Evolutionary conservation across 2,888 invertebrate species (phyloP).

Genomic region (Cephus rjabovi): DNA sequence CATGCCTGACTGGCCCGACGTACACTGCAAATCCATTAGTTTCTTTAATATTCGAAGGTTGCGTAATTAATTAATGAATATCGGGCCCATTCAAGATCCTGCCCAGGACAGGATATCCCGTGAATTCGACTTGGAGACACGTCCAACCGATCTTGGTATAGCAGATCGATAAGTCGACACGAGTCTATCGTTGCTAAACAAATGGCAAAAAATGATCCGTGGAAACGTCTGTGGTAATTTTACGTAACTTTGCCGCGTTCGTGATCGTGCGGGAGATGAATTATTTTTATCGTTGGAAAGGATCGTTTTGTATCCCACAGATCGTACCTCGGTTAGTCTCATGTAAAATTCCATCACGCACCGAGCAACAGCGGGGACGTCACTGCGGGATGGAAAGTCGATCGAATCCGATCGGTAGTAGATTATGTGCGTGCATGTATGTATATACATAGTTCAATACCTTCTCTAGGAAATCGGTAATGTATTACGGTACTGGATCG

Average conservation of each 20-base stretch:
- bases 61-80: constrained; percentile 8
- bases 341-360: background rate
- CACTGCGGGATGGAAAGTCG: background rate
- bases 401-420: background rate
- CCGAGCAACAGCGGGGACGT: background rate
- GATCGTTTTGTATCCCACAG: background rate
- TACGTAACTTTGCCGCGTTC: background rate
- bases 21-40: constrained; percentile 43
- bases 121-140: background rate
- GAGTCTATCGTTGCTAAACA: background rate
- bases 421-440: background rate
- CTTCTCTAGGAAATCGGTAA: background rate
- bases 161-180: background rate
- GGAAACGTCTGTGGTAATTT: background rate
- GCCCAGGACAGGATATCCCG: constrained; percentile 3
- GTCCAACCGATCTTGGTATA: background rate
- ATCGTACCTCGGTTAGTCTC: background rate
- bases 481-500: background rate
- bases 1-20: constrained; percentile 25
- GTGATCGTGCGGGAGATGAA: background rate
- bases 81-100: background rate
- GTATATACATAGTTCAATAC: background rate
- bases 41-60: constrained; percentile 15
- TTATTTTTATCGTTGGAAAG: background rate
- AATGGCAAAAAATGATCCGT: background rate